phyloP scores from a whole-genome alignment of 2,797 vertebrate genomes.

The Phalloptychus januarius region DNA sequence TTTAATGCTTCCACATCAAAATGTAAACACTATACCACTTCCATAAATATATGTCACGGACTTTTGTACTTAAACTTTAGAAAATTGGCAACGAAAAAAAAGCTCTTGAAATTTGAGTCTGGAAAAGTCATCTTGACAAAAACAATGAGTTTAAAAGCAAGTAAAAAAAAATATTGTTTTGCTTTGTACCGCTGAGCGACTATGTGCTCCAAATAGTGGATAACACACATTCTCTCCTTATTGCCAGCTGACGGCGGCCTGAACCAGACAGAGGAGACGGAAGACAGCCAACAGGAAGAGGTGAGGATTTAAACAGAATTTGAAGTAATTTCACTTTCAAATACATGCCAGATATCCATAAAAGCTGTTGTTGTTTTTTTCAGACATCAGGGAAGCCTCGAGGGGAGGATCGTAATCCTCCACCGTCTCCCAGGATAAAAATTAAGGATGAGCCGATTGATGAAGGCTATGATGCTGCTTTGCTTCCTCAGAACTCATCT shows the following conservation, averaged over 20 bases:
- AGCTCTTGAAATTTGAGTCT: neutral
- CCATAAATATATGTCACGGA: neutral
- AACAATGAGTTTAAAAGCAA: neutral
- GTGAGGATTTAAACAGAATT: slow-evolving; percentile 23
- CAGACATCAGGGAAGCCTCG: slow-evolving; percentile 56
- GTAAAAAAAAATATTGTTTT: neutral
- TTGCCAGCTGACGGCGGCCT: slow-evolving; percentile 46
- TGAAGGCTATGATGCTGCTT: slow-evolving; percentile 94
- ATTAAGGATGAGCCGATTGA: slow-evolving; percentile 99
- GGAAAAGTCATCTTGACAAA: neutral
- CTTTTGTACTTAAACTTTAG: neutral
- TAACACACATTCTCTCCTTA: neutral
- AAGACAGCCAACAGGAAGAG: slow-evolving; percentile 66
- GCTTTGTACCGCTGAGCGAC: neutral
- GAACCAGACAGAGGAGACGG: slow-evolving; percentile 61
- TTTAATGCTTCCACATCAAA: neutral
- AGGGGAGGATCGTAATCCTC: slow-evolving; percentile 53
- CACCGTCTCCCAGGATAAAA: slow-evolving; percentile 71
- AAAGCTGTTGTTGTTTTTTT: slow-evolving; percentile 17
- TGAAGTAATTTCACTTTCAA: neutral
- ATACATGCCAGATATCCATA: neutral
- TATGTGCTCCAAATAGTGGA: neutral
- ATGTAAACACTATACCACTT: neutral
- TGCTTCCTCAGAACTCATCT: slow-evolving; percentile 86
- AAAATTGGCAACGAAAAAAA: neutral